A percentile compares a stretch with the other conserved stretches of the same genome.
Evolutionary conservation across 2,113 vertebrate species (phyloP).

Genomic region (Panthera uncia): DNA sequence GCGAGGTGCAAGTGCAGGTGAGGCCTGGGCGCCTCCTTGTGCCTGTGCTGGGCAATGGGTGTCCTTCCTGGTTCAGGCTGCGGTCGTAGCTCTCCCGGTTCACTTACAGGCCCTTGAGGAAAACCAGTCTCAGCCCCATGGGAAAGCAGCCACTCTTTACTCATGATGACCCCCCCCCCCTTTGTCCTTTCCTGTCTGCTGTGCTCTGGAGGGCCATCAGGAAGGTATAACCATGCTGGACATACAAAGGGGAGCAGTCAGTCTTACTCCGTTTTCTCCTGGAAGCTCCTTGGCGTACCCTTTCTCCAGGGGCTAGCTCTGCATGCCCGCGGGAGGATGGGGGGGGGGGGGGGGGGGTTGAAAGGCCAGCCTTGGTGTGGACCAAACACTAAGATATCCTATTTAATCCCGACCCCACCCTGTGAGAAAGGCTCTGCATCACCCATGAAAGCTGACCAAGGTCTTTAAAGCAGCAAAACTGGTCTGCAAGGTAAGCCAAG

Average conservation of each 20-base stretch:
- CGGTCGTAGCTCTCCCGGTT: neutral
- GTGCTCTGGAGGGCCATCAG: neutral
- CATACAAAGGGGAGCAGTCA: too few species aligned
- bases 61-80: neutral
- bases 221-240: too few species aligned
- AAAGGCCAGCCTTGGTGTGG: neutral
- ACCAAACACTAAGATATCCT: accelerated
- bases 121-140: accelerated
- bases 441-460: neutral
- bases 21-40: neutral
- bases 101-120: neutral
- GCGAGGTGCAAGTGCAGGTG: too few species aligned
- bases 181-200: neutral
- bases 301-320: neutral
- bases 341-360: too few species aligned
- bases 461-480: neutral
- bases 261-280: neutral
- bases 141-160: neutral
- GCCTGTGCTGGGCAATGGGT: neutral
- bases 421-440: neutral
- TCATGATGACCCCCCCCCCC: neutral
- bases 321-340: neutral
- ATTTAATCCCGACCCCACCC: neutral
- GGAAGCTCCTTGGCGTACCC: neutral
- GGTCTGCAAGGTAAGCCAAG: neutral